A percentile compares a stretch with the other conserved stretches of the same genome.
These are phyloP conservation scores for Sisyra nigra DNA, from an alignment of 2,888 invertebrate genomes.

Conservation along the genomic window DNA sequence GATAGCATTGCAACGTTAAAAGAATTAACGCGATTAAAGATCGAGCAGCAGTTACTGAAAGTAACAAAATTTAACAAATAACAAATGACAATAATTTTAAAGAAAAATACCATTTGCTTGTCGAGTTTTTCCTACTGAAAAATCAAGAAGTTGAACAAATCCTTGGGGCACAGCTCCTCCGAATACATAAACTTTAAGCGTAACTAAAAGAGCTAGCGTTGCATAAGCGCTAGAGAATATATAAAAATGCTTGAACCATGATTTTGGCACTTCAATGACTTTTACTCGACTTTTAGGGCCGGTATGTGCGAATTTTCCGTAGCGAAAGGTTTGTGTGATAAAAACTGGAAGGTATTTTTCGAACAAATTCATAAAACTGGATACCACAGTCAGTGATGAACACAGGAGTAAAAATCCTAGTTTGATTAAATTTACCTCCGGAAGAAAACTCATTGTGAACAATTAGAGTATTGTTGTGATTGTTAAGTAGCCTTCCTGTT, in stretches of 20 bases:
- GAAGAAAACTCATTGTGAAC: not conserved
- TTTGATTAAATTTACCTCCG: slow-evolving; percentile 18
- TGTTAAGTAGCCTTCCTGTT: too few species aligned
- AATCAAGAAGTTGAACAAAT: slow-evolving; percentile 31
- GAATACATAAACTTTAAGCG: slow-evolving; percentile 33
- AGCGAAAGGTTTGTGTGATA: slow-evolving; percentile 47
- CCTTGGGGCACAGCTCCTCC: slow-evolving; percentile 30
- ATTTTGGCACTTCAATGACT: slow-evolving; percentile 53
- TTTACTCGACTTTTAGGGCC: slow-evolving; percentile 26
- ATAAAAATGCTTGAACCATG: slow-evolving; percentile 72
- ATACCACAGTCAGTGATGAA: slow-evolving; percentile 30
- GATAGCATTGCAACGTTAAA: slow-evolving; percentile 48
- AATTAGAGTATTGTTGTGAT: not conserved
- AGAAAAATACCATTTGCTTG: slow-evolving; percentile 30
- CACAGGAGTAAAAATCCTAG: slow-evolving; percentile 19
- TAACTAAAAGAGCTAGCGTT: slow-evolving; percentile 29
- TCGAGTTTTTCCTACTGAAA: slow-evolving; percentile 25
- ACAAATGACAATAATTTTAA: slow-evolving; percentile 1
- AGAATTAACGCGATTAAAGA: slow-evolving; percentile 42
- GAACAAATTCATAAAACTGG: slow-evolving; percentile 43
- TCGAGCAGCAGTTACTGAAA: slow-evolving; percentile 40
- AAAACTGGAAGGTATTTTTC: slow-evolving; percentile 49
- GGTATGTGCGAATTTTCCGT: slow-evolving; percentile 54
- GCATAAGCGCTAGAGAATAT: slow-evolving; percentile 45
- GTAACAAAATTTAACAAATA: slow-evolving; percentile 9